Conservation (phyloP, 2,113 vertebrate genomes). For the Ophthalmolycus amberensis region DNA sequence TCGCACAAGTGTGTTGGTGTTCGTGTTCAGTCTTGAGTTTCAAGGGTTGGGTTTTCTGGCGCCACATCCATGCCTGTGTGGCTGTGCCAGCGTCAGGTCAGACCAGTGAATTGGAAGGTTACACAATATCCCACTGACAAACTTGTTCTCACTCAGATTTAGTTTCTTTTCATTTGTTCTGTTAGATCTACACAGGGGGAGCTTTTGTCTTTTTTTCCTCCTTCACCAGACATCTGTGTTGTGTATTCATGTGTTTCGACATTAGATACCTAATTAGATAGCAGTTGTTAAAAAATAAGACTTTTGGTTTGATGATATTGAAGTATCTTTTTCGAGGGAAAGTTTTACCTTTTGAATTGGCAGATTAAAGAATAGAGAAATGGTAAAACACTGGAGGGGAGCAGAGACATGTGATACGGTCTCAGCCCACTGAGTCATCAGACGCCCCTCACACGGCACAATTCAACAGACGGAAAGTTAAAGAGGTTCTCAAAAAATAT, state of each 20-base stretch:
- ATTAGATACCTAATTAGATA: slow-evolving; percentile 10
- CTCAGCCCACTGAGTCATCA: not conserved
- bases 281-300: slow-evolving; percentile 15
- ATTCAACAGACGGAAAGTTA: not conserved
- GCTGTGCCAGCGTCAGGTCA: slow-evolving; percentile 72
- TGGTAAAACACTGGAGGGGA: not conserved
- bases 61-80: slow-evolving; percentile 64
- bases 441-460: not conserved
- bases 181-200: slow-evolving; percentile 51
- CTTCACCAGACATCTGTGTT: slow-evolving; percentile 53
- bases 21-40: slow-evolving; percentile 62
- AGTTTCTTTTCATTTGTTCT: slow-evolving; percentile 68
- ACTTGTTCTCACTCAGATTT: slow-evolving; percentile 71
- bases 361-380: not conserved
- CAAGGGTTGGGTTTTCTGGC: slow-evolving; percentile 67
- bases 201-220: slow-evolving; percentile 42
- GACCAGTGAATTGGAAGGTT: slow-evolving; percentile 60
- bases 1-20: slow-evolving; percentile 6
- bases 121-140: slow-evolving; percentile 65
- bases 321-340: not conserved
- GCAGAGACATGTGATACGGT: not conserved
- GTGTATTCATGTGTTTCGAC: slow-evolving; percentile 25
- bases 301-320: slow-evolving; percentile 1
- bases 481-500: not conserved
- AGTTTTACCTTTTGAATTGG: not conserved